A percentile compares a stretch with the other conserved stretches of the same genome.
phyloP scores from a whole-genome alignment of 1,140 invertebrate species.

The Trissolcus basalis region DNA sequence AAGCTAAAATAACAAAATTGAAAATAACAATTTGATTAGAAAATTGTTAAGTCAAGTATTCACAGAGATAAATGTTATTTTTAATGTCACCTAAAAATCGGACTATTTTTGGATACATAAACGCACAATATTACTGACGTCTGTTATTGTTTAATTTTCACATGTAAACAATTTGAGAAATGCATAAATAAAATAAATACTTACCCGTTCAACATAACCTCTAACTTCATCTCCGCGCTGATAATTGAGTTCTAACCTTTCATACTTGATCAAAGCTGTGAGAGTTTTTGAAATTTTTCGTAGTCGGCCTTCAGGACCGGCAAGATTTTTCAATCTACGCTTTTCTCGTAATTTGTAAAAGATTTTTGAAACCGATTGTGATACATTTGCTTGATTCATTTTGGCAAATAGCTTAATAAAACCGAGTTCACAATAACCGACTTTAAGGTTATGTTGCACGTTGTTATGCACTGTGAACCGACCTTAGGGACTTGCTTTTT shows the following conservation, averaged over 20 bases:
- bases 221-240: constrained; percentile 87
- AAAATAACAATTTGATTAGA: too few relatives aligned
- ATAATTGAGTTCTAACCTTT: constrained; percentile 89
- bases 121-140: too few relatives aligned
- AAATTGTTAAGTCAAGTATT: too few relatives aligned
- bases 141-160: neutral
- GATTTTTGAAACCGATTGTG: constrained; percentile 84
- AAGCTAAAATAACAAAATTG: constrained; percentile 80
- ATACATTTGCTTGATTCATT: constrained; percentile 84
- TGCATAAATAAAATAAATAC: constrained; percentile 45
- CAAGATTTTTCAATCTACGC: constrained; percentile 79
- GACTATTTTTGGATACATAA: too few relatives aligned
- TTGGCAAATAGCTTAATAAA: too few relatives aligned
- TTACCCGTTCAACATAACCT: constrained; percentile 90
- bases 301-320: constrained; percentile 86
- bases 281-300: constrained; percentile 87
- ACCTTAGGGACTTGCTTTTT: neutral
- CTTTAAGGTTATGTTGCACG: neutral
- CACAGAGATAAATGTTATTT: too few relatives aligned
- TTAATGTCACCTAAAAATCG: too few relatives aligned
- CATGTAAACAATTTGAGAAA: neutral
- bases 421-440: too few relatives aligned
- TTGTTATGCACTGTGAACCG: neutral
- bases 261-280: constrained; percentile 90
- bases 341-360: constrained; percentile 79